Evolutionary conservation across 2,113 vertebrate genomes (phyloP), one percentile per base, ranked within the genome.

Genomic region (Leptocoma aspasia): DNA sequence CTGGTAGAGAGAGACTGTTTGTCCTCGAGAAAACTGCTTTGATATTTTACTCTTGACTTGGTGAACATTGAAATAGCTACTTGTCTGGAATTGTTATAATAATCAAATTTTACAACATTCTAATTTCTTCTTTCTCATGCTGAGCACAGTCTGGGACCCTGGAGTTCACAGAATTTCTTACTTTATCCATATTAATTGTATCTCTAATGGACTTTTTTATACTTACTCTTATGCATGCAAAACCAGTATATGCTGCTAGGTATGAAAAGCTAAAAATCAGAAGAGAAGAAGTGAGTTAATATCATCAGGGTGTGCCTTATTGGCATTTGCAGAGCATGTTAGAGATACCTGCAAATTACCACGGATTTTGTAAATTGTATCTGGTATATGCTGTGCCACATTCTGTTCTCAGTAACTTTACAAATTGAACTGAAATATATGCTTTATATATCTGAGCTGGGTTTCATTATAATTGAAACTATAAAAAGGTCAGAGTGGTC

Each of bases 81-180:
- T 86, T 70, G 37, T 93, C 72, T 96, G 89, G 80, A 94, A 90
- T 92, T 85, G 72, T 85, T 86, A 27, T 1, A 50, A 60, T 82
- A 80, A 95, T 77, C 28, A 4, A 23, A 56, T 89, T 86, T 80
- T 92, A 23, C 45, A 75, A 4, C 9, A 3, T 81, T 76, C n/a
- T 92, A 0, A 80, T 92, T 71, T 82, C 37, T 90, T 70, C 37
- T 79, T 88, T 90, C 30, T 75, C 60, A 39, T 10, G 11, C 72
- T 44, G 59, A 77, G 39, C 53, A 71, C 30, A 66, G 2, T 91
- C 54, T 78, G 56, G n/a, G 24, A 31, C n/a, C 22, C 45, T 60
- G 33, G 52, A 24, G n/a, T 71, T 92, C 60, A 42, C 45, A 89
- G 37, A 82, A 50, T 17, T 42, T 82, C 59, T 92, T 65, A 19